Evolutionary conservation across 2,113 vertebrate species (phyloP), one percentile per base, ranked within the genome.

Genomic region (Elgaria multicarinata): DNA sequence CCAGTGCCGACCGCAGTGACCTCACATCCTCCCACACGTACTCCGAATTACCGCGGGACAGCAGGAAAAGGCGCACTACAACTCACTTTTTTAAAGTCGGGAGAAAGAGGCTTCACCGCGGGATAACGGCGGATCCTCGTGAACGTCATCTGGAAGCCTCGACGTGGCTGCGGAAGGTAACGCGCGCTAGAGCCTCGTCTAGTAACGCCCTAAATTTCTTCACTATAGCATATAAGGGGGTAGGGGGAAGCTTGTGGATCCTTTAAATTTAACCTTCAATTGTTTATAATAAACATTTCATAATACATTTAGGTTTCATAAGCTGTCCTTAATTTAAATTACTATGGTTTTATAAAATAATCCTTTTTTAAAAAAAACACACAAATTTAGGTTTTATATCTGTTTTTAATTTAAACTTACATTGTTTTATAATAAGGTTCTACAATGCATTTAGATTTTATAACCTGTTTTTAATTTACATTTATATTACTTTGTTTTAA

Each of bases 381-480:
- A n/a, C 31, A 85, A 67, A 50, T 53, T 44, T 53, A 72, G 44
- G 53, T 72, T 53, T 72, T 72, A 50, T 50, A 71, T 44, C 67
- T 85, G 83, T 67, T 53, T 85, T 85, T 53, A 85, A 85, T 72
- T 85, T 85, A 85, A 85, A 53, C 31, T 71, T 24, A 4, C 53
- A n/a, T 53, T 53, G 16, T 20, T 79, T 79, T 53, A 85, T 71
- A 53, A 50, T 26, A 50, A 71, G 20, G 44, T 71, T 22, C 42
- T 84, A 84, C 46, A 84, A 71, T 69, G 46, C 42, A 71, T 33
- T 50, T 46, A 71, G 28, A 71, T 69, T 50, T 50, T 46, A 31
- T 69, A 50, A 71, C 44, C 83, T 84, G 83, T 22, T 44, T 72
- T 85, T 85, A 71, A 85, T 85, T 85, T 85, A 71, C 71, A n/a